phyloP scores from a whole-genome alignment of 2,113 vertebrate genomes.

The Tricholaema leucomelas region DNA sequence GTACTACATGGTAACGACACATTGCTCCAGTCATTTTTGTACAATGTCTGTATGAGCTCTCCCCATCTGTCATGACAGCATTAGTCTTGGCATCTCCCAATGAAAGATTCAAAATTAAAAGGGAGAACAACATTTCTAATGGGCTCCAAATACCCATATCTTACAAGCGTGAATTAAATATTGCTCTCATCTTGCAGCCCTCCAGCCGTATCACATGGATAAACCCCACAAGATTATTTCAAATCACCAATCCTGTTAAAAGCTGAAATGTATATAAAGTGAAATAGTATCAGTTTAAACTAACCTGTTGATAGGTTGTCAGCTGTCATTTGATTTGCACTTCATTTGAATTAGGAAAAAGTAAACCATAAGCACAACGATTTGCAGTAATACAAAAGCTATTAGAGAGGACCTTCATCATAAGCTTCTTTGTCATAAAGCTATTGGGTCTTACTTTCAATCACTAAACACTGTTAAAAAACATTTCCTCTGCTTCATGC shows the following conservation, averaged over 20 bases:
- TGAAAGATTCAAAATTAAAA: conserved; percentile 70
- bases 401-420: conserved; percentile 56
- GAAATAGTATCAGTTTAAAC: conserved; percentile 57
- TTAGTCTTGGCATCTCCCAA: conserved; percentile 68
- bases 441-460: conserved; percentile 65
- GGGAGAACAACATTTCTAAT: conserved; percentile 62
- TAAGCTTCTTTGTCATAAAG: conserved; percentile 69
- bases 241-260: conserved; percentile 58
- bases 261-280: conserved; percentile 52
- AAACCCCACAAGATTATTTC: conserved; percentile 25
- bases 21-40: conserved; percentile 66
- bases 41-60: conserved; percentile 36
- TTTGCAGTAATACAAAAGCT: conserved; percentile 63
- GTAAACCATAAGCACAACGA: conserved; percentile 58
- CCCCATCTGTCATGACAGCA: conserved; percentile 68
- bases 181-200: conserved; percentile 55
- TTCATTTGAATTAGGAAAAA: conserved; percentile 71
- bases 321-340: conserved; percentile 65
- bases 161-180: conserved; percentile 62
- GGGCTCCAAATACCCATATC: conserved; percentile 56
- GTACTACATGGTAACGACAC: conserved; percentile 57
- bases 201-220: conserved; percentile 18
- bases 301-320: conserved; percentile 62
- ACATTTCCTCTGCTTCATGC: conserved; percentile 11
- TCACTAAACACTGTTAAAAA: conserved; percentile 69